phyloP scores from a whole-genome alignment of 1,140 invertebrate species.

The Conopomorpha cramerella region DNA sequence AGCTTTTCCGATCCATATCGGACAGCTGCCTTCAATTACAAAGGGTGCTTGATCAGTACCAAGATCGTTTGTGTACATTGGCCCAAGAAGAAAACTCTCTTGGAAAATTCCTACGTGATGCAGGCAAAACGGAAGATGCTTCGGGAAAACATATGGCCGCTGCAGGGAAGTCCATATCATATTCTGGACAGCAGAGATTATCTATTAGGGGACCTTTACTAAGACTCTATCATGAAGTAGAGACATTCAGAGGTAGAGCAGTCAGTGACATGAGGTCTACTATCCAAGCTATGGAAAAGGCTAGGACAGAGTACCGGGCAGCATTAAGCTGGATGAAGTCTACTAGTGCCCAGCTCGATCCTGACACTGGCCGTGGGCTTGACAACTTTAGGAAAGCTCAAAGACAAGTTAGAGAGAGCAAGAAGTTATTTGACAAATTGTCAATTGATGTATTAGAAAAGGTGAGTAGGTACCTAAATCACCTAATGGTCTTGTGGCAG shows the following conservation, averaged over 20 bases:
- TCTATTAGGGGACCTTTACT: slow-evolving; percentile 84
- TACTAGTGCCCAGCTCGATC: slow-evolving; percentile 93
- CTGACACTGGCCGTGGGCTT: slow-evolving; percentile 92
- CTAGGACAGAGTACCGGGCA: slow-evolving; percentile 94
- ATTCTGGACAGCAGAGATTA: slow-evolving; percentile 93
- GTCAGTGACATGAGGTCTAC: slow-evolving; percentile 92
- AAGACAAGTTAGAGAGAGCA: slow-evolving; percentile 73
- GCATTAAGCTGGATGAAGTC: slow-evolving; percentile 99
- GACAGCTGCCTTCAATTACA: slow-evolving; percentile 89
- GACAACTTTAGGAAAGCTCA: slow-evolving; percentile 95
- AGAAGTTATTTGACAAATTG: slow-evolving; percentile 90
- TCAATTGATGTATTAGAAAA: slow-evolving; percentile 97
- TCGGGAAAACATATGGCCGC: slow-evolving; percentile 91
- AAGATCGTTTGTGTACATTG: slow-evolving; percentile 90
- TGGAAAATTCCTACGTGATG: slow-evolving; percentile 93
- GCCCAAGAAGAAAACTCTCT: slow-evolving; percentile 95
- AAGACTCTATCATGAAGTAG: slow-evolving; percentile 90
- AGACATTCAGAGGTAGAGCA: slow-evolving; percentile 93
- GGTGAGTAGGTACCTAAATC: slow-evolving; percentile 47
- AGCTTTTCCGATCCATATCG: slow-evolving; percentile 94
- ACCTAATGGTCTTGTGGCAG: too few relatives aligned
- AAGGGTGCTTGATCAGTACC: slow-evolving; percentile 91
- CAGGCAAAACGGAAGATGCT: slow-evolving; percentile 81
- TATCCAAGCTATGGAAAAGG: slow-evolving; percentile 91
- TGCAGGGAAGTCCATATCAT: slow-evolving; percentile 92